phyloP scores from a whole-genome alignment of 2,113 vertebrate genomes.

The Xiphophorus couchianus region DNA sequence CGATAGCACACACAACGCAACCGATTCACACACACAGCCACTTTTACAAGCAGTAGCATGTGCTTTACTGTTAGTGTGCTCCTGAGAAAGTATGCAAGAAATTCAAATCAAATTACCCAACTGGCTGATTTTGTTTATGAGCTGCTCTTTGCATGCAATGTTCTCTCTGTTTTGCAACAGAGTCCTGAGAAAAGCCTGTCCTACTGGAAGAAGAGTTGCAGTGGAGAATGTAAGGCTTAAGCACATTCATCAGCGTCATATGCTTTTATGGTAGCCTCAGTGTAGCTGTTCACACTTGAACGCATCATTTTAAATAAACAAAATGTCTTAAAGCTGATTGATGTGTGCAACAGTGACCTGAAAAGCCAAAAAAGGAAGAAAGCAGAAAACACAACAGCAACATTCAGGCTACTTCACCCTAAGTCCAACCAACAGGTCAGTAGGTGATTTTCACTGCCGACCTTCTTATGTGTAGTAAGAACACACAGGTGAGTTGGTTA shows the following conservation, averaged over 20 bases:
- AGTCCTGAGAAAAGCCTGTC: neutral
- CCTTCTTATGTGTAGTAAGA: constrained; percentile 4
- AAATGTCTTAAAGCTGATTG: constrained; percentile 45
- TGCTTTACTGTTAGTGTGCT: constrained; percentile 28
- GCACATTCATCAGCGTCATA: constrained; percentile 56
- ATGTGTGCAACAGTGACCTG: constrained; percentile 57
- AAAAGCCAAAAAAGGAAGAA: constrained; percentile 25
- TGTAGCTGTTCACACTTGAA: constrained; percentile 63
- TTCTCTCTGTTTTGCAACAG: constrained; percentile 12
- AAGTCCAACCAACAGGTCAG: constrained; percentile 3
- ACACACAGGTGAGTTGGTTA: constrained; percentile 5
- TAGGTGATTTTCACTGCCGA: constrained; percentile 9
- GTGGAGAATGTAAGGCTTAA: constrained; percentile 44
- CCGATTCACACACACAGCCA: constrained; percentile 35
- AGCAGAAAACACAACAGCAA: neutral
- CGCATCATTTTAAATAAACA: constrained; percentile 71
- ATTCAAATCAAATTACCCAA: constrained; percentile 39
- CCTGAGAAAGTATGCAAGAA: constrained; percentile 64
- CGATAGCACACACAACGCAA: constrained; percentile 4
- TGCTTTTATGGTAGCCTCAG: constrained; percentile 55
- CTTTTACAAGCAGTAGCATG: constrained; percentile 54
- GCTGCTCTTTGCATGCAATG: neutral
- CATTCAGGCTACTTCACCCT: neutral
- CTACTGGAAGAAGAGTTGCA: constrained; percentile 6
- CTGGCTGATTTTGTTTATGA: constrained; percentile 32